A percentile compares a stretch with the other conserved stretches of the same genome.
Conservation (phyloP, 1,140 invertebrate genomes). For the Zaprionus gabonicus region DNA sequence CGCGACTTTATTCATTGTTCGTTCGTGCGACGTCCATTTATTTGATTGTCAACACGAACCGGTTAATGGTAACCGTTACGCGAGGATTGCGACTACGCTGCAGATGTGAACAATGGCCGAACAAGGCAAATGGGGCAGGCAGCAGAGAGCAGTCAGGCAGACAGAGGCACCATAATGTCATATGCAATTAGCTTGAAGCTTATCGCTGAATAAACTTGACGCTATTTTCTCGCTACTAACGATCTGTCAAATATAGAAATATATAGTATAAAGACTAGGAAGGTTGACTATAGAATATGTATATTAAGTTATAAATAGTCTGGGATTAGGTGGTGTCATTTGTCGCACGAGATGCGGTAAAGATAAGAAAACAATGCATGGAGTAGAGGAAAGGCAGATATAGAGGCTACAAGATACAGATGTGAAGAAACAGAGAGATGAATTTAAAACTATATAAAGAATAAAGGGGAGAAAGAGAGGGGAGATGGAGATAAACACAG, state of each 20-base stretch:
- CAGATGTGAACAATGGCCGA: conserved; percentile 15
- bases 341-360: neutral
- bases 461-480: no score
- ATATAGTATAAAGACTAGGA: neutral
- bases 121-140: neutral
- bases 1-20: conserved; percentile 9
- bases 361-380: neutral
- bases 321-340: neutral
- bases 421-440: neutral
- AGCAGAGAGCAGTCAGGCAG: neutral
- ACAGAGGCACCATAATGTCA: conserved; percentile 20
- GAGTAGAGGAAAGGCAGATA: neutral
- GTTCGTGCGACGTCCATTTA: neutral
- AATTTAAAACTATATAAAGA: no score
- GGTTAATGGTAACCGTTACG: conserved; percentile 24
- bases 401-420: neutral
- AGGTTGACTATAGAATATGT: no score
- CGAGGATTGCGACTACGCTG: neutral
- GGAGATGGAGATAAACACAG: no score
- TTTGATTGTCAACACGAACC: conserved; percentile 20
- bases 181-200: conserved; percentile 29
- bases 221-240: conserved; percentile 14
- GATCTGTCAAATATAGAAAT: neutral
- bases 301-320: neutral
- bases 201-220: conserved; percentile 20